Conservation (phyloP, 1,140 invertebrate species). For the Aleiodes sp. region DNA sequence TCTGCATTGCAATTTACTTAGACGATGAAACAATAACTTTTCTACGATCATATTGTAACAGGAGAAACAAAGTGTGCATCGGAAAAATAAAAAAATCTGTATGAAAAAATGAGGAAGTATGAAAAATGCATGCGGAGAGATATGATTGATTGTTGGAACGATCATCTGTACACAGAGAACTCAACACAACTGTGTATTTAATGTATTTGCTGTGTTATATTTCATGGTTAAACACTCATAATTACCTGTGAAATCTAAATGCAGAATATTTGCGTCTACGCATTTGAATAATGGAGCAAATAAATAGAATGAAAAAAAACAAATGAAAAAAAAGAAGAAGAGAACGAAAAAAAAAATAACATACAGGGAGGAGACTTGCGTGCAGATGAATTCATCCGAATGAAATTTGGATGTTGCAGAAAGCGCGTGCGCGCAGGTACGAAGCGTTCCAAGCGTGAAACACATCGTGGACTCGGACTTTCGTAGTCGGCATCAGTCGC, state of each 20-base stretch:
- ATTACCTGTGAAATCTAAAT: neutral
- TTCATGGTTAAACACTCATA: neutral
- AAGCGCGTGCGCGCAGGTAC: slow-evolving; percentile 62
- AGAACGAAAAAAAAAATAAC: neutral
- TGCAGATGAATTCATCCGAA: slow-evolving; percentile 43
- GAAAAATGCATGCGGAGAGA: too few species aligned
- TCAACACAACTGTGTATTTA: neutral
- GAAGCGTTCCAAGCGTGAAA: slow-evolving; percentile 42
- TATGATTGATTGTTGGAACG: too few species aligned
- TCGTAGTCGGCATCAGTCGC: slow-evolving; percentile 63
- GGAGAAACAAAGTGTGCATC: too few species aligned
- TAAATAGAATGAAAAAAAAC: too few species aligned
- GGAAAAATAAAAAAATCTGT: too few species aligned
- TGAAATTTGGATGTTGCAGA: neutral
- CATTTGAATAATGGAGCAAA: neutral
- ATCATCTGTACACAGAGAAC: neutral
- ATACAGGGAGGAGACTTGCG: slow-evolving; percentile 30
- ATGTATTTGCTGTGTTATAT: neutral
- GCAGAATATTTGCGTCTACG: neutral
- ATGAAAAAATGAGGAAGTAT: too few species aligned
- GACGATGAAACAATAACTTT: too few species aligned
- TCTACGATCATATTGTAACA: too few species aligned
- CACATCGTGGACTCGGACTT: slow-evolving; percentile 54
- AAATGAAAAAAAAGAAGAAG: too few species aligned
- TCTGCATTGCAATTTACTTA: too few species aligned